These are phyloP conservation scores for Drosophila melanica DNA, from an alignment of 1,140 invertebrate genomes.

Conservation along the genomic window DNA sequence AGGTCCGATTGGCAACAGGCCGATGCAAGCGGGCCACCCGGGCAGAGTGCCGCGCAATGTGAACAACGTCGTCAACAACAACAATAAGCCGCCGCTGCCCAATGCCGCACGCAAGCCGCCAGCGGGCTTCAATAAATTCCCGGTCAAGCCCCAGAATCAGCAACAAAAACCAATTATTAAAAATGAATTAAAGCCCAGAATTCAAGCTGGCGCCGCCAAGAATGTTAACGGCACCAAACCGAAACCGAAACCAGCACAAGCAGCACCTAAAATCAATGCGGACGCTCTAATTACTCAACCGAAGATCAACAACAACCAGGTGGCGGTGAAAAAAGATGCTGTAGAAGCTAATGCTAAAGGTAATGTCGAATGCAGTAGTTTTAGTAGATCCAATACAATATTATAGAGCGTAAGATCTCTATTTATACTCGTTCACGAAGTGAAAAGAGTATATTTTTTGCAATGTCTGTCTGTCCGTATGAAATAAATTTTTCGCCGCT, in stretches of 20 bases:
- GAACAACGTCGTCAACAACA: constrained; percentile 4
- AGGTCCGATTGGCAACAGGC: constrained; percentile 5
- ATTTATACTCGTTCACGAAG: no score
- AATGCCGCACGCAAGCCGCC: not conserved
- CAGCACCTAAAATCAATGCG: constrained; percentile 3
- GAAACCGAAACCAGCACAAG: constrained; percentile 11
- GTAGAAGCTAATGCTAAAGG: constrained; percentile 7
- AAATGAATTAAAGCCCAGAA: not conserved
- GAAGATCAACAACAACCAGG: constrained; percentile 16
- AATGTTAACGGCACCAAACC: constrained; percentile 19
- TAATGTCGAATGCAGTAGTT: not conserved
- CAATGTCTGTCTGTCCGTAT: no score
- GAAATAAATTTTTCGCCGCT: no score
- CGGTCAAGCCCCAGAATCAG: not conserved
- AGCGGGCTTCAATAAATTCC: not conserved
- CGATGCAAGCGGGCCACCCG: not conserved
- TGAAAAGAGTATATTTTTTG: no score
- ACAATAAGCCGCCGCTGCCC: constrained; percentile 10
- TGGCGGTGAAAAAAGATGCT: constrained; percentile 5
- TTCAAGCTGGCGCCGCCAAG: not conserved
- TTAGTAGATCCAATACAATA: no score
- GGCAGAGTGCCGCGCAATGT: not conserved
- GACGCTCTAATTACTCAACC: constrained; percentile 34
- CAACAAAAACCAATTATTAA: constrained; percentile 13
- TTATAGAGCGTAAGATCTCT: no score